A percentile compares a stretch with the other conserved stretches of the same genome.
Conservation (phyloP, 2,888 invertebrate species). For the Andricus curvator region DNA sequence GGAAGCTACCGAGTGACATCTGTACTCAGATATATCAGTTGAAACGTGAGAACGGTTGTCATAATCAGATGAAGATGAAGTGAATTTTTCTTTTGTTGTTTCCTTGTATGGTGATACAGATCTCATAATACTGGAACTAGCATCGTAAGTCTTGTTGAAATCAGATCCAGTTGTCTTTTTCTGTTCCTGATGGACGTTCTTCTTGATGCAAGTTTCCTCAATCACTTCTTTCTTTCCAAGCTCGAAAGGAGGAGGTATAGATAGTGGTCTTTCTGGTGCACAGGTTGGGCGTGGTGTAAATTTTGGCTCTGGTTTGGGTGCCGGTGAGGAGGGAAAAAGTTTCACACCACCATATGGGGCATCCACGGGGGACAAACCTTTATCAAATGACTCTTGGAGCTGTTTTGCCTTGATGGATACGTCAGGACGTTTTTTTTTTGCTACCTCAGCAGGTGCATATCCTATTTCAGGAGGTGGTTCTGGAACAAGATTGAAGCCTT, state of each 20-base stretch:
- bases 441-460: slow-evolving; percentile 79
- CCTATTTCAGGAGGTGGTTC: slow-evolving; percentile 87
- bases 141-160: slow-evolving; percentile 48
- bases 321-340: slow-evolving; percentile 77
- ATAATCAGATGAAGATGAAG: slow-evolving; percentile 70
- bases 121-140: slow-evolving; percentile 46
- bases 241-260: slow-evolving; percentile 72
- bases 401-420: slow-evolving; percentile 82
- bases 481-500: slow-evolving; percentile 82
- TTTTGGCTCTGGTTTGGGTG: slow-evolving; percentile 61
- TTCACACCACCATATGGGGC: slow-evolving; percentile 82
- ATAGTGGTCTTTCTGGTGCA: slow-evolving; percentile 60
- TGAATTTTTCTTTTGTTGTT: slow-evolving; percentile 50
- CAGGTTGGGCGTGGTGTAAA: slow-evolving; percentile 48
- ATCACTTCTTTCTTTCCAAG: slow-evolving; percentile 61
- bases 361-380: slow-evolving; percentile 79
- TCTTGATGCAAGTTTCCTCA: slow-evolving; percentile 65
- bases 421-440: slow-evolving; percentile 78
- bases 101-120: slow-evolving; percentile 46
- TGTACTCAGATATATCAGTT: slow-evolving; percentile 70
- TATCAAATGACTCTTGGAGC: slow-evolving; percentile 81
- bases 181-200: slow-evolving; percentile 61
- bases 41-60: slow-evolving; percentile 72
- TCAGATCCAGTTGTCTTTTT: slow-evolving; percentile 52
- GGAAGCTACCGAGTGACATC: slow-evolving; percentile 64